phyloP scores from a whole-genome alignment of 1,140 invertebrate genomes.

The Battus philenor region DNA sequence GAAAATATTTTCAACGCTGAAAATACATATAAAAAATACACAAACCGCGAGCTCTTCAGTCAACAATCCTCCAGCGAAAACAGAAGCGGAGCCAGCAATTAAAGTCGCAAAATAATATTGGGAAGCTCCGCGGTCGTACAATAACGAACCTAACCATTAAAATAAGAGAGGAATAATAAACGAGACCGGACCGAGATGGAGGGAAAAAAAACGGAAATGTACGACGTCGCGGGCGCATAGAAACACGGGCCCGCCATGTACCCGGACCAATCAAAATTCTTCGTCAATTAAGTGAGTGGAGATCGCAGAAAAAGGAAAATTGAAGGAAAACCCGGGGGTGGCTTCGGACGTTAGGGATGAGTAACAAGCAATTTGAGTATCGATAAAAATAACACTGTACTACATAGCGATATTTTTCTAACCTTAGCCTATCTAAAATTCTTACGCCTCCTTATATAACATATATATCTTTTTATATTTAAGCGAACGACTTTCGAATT shows the following conservation, averaged over 20 bases:
- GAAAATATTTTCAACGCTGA: conserved; percentile 8
- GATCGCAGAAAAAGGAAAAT: conserved; percentile 72
- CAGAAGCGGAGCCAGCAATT: conserved; percentile 45
- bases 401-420: no score
- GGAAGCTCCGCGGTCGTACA: conserved; percentile 41
- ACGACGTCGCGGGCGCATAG: conserved; percentile 59
- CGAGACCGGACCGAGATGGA: conserved; percentile 55
- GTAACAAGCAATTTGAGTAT: no score
- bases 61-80: conserved; percentile 32
- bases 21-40: conserved; percentile 17
- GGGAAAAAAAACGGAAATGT: conserved; percentile 41
- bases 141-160: conserved; percentile 72
- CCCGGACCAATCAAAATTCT: conserved; percentile 72
- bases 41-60: conserved; percentile 16
- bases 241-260: conserved; percentile 63
- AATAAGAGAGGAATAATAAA: conserved; percentile 72
- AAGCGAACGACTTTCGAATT: no score
- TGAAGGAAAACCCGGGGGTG: conserved; percentile 71
- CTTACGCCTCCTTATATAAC: no score
- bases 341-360: conserved; percentile 38
- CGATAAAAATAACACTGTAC: no score
- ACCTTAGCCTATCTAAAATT: no score
- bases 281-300: conserved; percentile 72
- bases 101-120: conserved; percentile 63
- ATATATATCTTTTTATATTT: no score